These are phyloP conservation scores for Hippoglossus stenolepis DNA, from an alignment of 2,113 vertebrate genomes.

Conservation along the genomic window DNA sequence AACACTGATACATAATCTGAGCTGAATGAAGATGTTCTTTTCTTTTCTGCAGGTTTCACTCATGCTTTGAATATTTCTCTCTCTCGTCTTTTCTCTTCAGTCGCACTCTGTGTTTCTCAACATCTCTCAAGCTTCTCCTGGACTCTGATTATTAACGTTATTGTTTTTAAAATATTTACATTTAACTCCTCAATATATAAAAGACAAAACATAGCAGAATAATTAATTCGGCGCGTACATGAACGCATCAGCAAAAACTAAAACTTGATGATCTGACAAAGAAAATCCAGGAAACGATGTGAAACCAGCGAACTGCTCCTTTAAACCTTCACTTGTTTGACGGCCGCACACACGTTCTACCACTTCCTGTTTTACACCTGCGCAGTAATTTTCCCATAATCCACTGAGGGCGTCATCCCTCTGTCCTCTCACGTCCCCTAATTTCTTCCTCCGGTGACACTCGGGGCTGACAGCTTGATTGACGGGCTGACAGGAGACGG, in stretches of 20 bases:
- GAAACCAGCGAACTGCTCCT: neutral
- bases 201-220: too few species aligned
- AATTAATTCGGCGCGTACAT: too few species aligned
- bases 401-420: constrained; percentile 19
- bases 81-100: too few species aligned
- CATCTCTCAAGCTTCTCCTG: too few species aligned
- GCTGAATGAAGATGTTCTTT: neutral
- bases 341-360: neutral
- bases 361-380: constrained; percentile 19
- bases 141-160: too few species aligned
- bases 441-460: constrained; percentile 42
- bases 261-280: too few species aligned
- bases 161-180: too few species aligned
- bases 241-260: too few species aligned
- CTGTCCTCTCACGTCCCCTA: constrained; percentile 18
- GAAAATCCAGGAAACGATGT: neutral
- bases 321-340: neutral
- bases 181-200: too few species aligned
- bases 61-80: too few species aligned
- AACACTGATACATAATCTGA: too few species aligned
- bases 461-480: constrained; percentile 56
- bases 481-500: constrained; percentile 63
- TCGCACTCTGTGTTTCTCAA: too few species aligned
- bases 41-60: neutral
- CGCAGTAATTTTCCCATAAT: constrained; percentile 15